Percentiles rank a stretch among this genome's conserved stretches.
These are phyloP conservation scores for Nycticryphes semicollaris DNA, from an alignment of 2,113 vertebrate genomes.

Conservation along the genomic window DNA sequence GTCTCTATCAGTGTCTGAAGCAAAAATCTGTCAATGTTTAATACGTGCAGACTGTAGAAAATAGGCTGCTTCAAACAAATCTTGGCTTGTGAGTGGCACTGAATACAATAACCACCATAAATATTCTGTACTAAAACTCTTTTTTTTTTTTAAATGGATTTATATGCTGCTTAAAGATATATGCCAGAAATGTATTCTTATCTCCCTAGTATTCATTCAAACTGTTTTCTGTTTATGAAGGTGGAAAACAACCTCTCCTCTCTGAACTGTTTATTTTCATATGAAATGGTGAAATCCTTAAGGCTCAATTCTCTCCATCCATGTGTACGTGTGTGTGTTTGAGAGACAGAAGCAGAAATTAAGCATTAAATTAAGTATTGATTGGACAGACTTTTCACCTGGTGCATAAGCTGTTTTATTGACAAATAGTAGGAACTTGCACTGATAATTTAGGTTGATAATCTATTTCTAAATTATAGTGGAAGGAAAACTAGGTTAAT, in stretches of 20 bases:
- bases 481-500: background rate
- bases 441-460: background rate
- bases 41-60: background rate
- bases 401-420: background rate
- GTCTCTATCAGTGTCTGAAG: background rate
- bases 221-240: background rate
- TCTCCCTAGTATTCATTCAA: background rate
- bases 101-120: background rate
- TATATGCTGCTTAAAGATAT: background rate
- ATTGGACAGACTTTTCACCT: background rate
- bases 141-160: background rate
- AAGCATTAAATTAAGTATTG: background rate
- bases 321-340: rapidly evolving
- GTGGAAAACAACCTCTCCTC: background rate
- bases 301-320: background rate
- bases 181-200: background rate
- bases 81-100: background rate
- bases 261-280: background rate
- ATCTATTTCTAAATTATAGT: background rate
- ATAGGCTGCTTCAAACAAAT: background rate
- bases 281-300: background rate
- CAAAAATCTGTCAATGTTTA: background rate
- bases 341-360: background rate
- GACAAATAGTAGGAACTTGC: background rate
- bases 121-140: background rate